phyloP scores from a whole-genome alignment of 2,113 vertebrate species.

The Dascyllus trimaculatus region DNA sequence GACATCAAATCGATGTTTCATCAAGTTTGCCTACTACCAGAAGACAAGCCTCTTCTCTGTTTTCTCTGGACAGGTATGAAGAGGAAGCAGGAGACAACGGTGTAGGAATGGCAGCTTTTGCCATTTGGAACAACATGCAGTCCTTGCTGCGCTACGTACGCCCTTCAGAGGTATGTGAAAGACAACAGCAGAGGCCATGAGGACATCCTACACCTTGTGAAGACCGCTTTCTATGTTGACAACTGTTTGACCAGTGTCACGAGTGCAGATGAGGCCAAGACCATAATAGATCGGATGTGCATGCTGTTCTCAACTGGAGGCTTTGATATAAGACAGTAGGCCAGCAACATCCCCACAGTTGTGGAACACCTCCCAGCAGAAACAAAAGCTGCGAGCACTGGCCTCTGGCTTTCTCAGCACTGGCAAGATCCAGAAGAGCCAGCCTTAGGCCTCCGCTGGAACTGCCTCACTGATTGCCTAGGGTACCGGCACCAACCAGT shows the following conservation, averaged over 20 bases:
- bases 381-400: background rate
- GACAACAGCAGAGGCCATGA: background rate
- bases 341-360: background rate
- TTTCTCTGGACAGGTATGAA: background rate
- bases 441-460: slow-evolving; percentile 6
- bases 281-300: background rate
- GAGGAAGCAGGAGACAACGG: background rate
- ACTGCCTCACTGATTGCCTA: background rate
- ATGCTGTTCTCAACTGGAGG: background rate
- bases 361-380: background rate
- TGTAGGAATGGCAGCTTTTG: slow-evolving; percentile 8
- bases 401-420: slow-evolving; percentile 8
- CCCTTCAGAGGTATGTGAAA: background rate
- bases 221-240: background rate
- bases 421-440: background rate
- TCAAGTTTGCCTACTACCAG: too few relatives aligned
- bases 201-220: background rate
- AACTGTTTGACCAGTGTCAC: slow-evolving; percentile 1
- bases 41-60: background rate
- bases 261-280: background rate
- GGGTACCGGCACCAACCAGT: background rate
- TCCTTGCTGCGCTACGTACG: slow-evolving; percentile 13
- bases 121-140: slow-evolving; percentile 5
- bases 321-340: background rate
- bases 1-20: too few relatives aligned